Base-by-base conservation (phyloP, 2,888 invertebrate species). In the Philhelius pedissequus region DNA sequence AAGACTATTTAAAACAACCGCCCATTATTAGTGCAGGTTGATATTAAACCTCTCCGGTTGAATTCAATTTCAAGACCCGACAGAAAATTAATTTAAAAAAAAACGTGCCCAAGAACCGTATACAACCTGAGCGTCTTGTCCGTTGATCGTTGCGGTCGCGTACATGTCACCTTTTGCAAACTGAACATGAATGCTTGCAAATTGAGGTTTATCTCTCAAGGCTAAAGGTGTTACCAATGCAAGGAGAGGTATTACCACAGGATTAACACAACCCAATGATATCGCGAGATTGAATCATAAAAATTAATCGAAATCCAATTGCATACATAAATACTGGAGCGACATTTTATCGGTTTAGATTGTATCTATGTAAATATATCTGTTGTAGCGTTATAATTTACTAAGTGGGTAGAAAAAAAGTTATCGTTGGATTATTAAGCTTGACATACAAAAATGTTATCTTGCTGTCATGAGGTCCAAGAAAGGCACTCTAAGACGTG, bases 151-250 rank as follows among this genome's bases (percentile, higher is more conserved):
- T 45, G 45, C 20, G 22, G 13, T 18, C 22, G 13, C 9, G 22
- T 20, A 35, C 62, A 48, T 70, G 75, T 81, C 77, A 77, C 43
- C 58, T 35, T 11, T 6, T 2, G 20, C 32, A 27, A 38, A 66
- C 11, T 62, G 68, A 69, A 68, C 73, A 82, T 56, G 77, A 68
- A 78, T 66, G 15, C 38, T 73, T 54, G 73, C 78, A 73, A 78
- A 82, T 78, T 78, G 78, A 68, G 48, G 78, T 62, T 76, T 78
- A 68, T 73, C 82, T 73, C 82, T 73, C 73, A 73, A 82, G 82
- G 82, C 73, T 73, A 66, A 48, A 73, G 77, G 77, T 73, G 71
- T 68, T 52, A 40, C 60, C 35, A 75, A 40, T 20, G 48, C 50
- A 15, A 30, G 22, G 1, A 38, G 18, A 15, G 45, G 25, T 22